Percentiles rank a stretch among this genome's conserved stretches.
phyloP scores from a whole-genome alignment of 2,797 vertebrate species.

The Bradypus variegatus region DNA sequence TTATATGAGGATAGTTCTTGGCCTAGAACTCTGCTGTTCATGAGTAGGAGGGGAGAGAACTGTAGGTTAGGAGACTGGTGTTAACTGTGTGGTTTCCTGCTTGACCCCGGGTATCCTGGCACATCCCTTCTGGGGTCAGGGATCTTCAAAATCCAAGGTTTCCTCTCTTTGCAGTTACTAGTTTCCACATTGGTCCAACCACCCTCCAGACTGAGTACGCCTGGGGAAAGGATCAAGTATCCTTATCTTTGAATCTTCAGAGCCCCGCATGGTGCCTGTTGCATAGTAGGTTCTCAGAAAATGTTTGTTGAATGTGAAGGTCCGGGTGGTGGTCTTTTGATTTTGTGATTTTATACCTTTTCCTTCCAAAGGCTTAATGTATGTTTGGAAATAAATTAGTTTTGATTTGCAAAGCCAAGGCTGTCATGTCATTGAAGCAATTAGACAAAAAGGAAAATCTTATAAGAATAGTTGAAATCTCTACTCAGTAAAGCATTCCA shows the following conservation, averaged over 20 bases:
- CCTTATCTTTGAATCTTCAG: neutral
- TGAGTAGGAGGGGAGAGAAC: neutral
- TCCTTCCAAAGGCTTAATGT: neutral
- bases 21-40: neutral
- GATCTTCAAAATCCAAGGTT: neutral
- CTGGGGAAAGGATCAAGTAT: neutral
- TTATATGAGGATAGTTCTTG: neutral
- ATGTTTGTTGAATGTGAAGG: neutral
- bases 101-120: neutral
- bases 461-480: neutral
- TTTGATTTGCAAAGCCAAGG: neutral
- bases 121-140: neutral
- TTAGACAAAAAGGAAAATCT: neutral
- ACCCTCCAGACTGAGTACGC: accelerated
- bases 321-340: neutral
- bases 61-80: neutral
- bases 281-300: neutral
- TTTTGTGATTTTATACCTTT: neutral
- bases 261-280: neutral
- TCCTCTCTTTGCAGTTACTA: neutral
- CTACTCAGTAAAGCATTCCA: neutral
- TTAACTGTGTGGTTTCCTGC: accelerated
- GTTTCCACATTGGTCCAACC: neutral
- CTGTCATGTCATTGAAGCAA: neutral
- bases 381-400: neutral